Conservation (phyloP, 2,797 vertebrate genomes). For the Pseudocheirus occidentalis region DNA sequence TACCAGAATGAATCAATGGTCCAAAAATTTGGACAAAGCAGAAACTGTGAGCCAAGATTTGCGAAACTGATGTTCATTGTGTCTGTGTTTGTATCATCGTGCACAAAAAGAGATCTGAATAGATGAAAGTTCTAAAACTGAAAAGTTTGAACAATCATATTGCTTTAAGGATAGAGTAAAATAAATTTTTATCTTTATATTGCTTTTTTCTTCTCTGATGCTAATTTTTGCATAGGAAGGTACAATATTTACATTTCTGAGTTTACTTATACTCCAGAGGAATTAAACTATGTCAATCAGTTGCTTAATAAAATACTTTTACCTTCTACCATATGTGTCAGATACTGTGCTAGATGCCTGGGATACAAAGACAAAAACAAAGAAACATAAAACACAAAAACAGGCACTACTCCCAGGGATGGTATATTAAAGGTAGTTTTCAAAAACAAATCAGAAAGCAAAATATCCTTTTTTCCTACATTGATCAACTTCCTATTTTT, state of each 20-base stretch:
- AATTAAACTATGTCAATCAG: not conserved
- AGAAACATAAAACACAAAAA: not conserved
- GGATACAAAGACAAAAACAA: not conserved
- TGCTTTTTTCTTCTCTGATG: slow-evolving; percentile 48
- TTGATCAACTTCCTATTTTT: not conserved
- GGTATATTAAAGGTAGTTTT: not conserved
- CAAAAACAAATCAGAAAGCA: not conserved
- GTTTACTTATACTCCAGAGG: too few relatives aligned
- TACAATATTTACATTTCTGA: too few relatives aligned
- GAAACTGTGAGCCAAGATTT: not conserved
- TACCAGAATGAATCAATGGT: not conserved
- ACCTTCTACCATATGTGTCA: not conserved
- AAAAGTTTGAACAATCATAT: slow-evolving; percentile 64
- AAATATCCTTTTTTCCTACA: not conserved
- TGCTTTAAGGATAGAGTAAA: slow-evolving; percentile 42
- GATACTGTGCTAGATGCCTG: not conserved
- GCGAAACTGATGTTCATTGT: not conserved
- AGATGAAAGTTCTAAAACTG: slow-evolving; percentile 13
- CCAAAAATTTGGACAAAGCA: not conserved
- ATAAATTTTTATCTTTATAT: slow-evolving; percentile 40
- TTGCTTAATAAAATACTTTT: not conserved
- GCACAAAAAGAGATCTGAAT: not conserved
- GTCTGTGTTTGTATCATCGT: not conserved
- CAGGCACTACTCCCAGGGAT: not conserved
- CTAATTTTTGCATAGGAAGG: slow-evolving; percentile 21